Base-by-base conservation (phyloP, 2,888 invertebrate species). In the Tupiocoris notatus region DNA sequence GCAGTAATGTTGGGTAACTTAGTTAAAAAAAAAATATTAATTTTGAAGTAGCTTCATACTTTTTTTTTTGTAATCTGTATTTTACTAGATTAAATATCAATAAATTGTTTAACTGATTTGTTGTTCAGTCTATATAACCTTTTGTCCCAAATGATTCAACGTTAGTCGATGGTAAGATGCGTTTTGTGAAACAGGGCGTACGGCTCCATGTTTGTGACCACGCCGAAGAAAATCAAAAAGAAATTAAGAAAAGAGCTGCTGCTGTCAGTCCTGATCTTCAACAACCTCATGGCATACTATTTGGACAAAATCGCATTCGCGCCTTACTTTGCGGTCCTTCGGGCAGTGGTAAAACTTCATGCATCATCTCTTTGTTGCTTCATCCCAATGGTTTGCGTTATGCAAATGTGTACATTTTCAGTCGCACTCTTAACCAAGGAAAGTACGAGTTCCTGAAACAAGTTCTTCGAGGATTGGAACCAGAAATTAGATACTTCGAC, bases 361-460 rank as follows among this genome's bases (percentile, higher is more conserved):
- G 16, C 6, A 24, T 64, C 3, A 18, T 24, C 7, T 24, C 64
- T 2, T 79, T 84, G 64, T 77, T 84, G 24, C 77, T 80, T 57
- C 79, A 82, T 78, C 80, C 81, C 2, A 83, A 83, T 78, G 83
- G 83, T 7, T 75, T 83, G 39, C 77, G 80, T 77, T 84, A 83
- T 80, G 79, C 82, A 80, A 84, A 84, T 79, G 78, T 84, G 25
- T 84, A 83, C 75, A 73, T 84, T n/a, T 83, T 82, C 77, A 82
- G 82, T 12, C 82, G 82, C 73, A 79, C 79, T 1, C 25, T 83
- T 16, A 78, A 80, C 79, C 82, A 83, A 79, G 80, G 81, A 17
- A 83, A 83, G 70, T 83, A 83, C 79, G 20, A 79, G 59, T 80
- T 80, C 76, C 74, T 83, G n/a, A 58, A 79, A 73, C 65, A 80